These are phyloP conservation scores for Tortrix viridana DNA, from an alignment of 2,888 invertebrate species.

Conservation along the genomic window DNA sequence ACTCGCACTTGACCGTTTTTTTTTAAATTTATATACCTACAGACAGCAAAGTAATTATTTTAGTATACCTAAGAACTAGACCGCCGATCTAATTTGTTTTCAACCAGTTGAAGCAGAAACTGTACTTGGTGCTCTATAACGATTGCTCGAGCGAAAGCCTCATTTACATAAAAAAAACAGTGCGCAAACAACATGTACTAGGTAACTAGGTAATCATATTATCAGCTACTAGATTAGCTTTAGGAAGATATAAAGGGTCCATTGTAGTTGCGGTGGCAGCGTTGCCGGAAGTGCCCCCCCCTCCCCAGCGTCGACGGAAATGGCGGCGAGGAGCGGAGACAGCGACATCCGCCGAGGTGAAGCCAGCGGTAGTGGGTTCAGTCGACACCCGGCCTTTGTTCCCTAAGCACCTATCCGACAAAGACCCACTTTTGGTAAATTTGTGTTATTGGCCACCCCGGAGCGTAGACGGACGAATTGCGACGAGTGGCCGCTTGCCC, in stretches of 20 bases:
- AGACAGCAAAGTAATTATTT: no score
- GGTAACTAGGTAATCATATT: no score
- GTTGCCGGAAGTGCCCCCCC: slow-evolving; percentile 45
- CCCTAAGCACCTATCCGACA: slow-evolving; percentile 52
- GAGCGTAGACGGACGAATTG: slow-evolving; percentile 50
- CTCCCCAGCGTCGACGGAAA: slow-evolving; percentile 60
- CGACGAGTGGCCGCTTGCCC: neutral
- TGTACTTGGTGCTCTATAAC: neutral
- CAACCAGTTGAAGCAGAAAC: neutral
- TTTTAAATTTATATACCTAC: no score
- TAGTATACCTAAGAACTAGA: no score
- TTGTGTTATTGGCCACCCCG: slow-evolving; percentile 51
- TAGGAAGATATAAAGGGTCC: slow-evolving; percentile 74
- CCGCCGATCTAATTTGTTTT: no score
- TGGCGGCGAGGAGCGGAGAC: slow-evolving; percentile 79
- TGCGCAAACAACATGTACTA: slow-evolving; percentile 54
- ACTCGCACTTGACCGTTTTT: no score
- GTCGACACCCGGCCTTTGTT: slow-evolving; percentile 53
- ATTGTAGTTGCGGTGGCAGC: slow-evolving; percentile 66
- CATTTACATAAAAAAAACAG: slow-evolving; percentile 45
- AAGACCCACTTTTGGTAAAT: slow-evolving; percentile 52
- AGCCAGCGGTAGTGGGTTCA: slow-evolving; percentile 52
- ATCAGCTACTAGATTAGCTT: slow-evolving; percentile 73
- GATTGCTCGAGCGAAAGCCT: slow-evolving; percentile 27
- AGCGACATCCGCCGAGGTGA: slow-evolving; percentile 75